These are phyloP conservation scores for Cydia amplana DNA, from an alignment of 1,140 invertebrate species.

Conservation along the genomic window DNA sequence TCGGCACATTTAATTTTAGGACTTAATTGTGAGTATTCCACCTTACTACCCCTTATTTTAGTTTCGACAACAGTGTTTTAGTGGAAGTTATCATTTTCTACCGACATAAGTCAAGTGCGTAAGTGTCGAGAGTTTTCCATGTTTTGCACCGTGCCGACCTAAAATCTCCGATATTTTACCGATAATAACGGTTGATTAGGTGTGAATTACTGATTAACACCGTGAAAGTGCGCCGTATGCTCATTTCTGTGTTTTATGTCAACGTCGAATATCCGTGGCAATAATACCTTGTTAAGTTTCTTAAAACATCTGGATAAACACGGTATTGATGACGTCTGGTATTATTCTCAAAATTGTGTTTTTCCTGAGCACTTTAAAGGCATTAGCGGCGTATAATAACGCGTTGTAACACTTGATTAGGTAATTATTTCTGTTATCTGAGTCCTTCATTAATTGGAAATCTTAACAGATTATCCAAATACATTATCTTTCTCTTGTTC, in stretches of 20 bases:
- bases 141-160: slow-evolving; percentile 7
- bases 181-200: slow-evolving; percentile 44
- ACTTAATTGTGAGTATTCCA: slow-evolving; percentile 67
- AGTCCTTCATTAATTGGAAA: background rate
- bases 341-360: background rate
- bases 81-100: background rate
- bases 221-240: slow-evolving; percentile 34
- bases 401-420: background rate
- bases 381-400: background rate
- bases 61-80: background rate
- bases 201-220: slow-evolving; percentile 38
- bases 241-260: slow-evolving; percentile 10
- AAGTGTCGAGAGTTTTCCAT: slow-evolving; percentile 20
- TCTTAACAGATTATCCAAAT: background rate
- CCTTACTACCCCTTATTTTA: background rate
- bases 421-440: slow-evolving; percentile 22
- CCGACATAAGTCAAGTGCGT: background rate
- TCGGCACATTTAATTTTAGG: slow-evolving; percentile 71
- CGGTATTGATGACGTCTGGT: slow-evolving; percentile 15
- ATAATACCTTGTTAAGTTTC: slow-evolving; percentile 7
- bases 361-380: background rate
- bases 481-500: background rate
- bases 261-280: background rate
- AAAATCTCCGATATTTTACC: slow-evolving; percentile 32
- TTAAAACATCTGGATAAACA: slow-evolving; percentile 30